Base-by-base conservation (phyloP, 2,888 invertebrate genomes). In the Eupithecia abbreviata region DNA sequence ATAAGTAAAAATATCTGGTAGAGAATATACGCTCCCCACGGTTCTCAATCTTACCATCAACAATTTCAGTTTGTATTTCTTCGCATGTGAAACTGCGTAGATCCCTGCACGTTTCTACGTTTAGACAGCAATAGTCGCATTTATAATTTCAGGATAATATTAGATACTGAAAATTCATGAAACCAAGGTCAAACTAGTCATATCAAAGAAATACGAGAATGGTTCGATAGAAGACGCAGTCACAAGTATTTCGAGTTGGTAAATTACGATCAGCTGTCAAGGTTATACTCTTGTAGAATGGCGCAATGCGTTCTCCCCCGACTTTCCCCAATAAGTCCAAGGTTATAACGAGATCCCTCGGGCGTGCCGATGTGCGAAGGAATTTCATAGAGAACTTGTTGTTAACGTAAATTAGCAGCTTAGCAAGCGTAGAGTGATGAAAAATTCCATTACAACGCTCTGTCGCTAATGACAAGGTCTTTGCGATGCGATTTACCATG, bases 271-370 rank as follows among this genome's bases (percentile, higher is more conserved):
- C 74, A 77, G 74, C 58, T 72, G 81, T 83, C 89, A 89, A 89
- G 89, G 87, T 83, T 76, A 69, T 75, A 71, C 72, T 86, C 81
- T 82, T 80, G 69, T 67, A 80, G 85, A 88, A 83, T 89, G 86
- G 85, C 91, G 93, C 93, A 92, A 84, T 91, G 91, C 91, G 92
- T 89, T 85, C 82, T 86, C 83, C 73, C 47, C 72, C 43, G 71
- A 41, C 83, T 80, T 85, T 85, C 85, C 84, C 84, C 85, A 83
- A 90, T 89, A 90, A 88, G 88, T 90, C 87, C 87, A 90, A 91
- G 90, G 90, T 87, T 87, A 79, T 82, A 77, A 81, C 83, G 78
- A 85, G 84, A 83, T 85, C 84, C 84, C 85, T 49, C 81, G 81
- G 83, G 85, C 82, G 80, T 80, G 81, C 79, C 73, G 75, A 73